Evolutionary conservation across 2,113 vertebrate species (phyloP), one percentile per base, ranked within the genome.

Genomic region (Mustela lutreola): DNA sequence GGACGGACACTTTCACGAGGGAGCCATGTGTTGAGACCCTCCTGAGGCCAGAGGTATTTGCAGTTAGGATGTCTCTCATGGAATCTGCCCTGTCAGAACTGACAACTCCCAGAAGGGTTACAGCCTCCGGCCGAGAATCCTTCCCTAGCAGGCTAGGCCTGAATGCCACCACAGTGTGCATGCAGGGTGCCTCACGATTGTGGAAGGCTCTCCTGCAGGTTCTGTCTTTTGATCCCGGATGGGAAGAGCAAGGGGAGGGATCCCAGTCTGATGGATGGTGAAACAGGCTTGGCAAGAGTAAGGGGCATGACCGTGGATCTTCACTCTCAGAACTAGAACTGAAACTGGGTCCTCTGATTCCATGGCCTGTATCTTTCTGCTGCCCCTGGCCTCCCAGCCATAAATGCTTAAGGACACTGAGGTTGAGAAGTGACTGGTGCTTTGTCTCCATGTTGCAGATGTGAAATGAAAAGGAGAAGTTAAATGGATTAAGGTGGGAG

Each of bases 141-240:
- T 71, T 39, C 3, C 36, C 53, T 48, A 58, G 83, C 45, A 48
- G 10, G 71, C 15, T 26, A 2, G 53, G 70, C 70, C 75, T 21
- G 6, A 2, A 3, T 50, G 53, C 39, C 56, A 42, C 19, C 31
- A 4, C 0, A 7, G 56, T n/a, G 4, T 60, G 6, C 14, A 2
- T 31, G 28, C 16, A 24, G 11, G 16, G 15, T 8, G 7, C 80
- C 91, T 80, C 10, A 0, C 0, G 12, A 65, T 16, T 76, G 39
- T 14, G 58, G 60, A 85, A 62, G 36, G 22, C 56, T 91, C 18
- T 39, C 5, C 0, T 58, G 4, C 50, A 24, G 28, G 9, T 75
- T 80, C 42, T 91, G 16, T 73, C 70, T 45, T 85, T 91, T 39
- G 24, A 39, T 56, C 19, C 48, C 26, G 26, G 14, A 4, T 50